phyloP scores from a whole-genome alignment of 2,888 invertebrate species.

The Agriopis marginaria region DNA sequence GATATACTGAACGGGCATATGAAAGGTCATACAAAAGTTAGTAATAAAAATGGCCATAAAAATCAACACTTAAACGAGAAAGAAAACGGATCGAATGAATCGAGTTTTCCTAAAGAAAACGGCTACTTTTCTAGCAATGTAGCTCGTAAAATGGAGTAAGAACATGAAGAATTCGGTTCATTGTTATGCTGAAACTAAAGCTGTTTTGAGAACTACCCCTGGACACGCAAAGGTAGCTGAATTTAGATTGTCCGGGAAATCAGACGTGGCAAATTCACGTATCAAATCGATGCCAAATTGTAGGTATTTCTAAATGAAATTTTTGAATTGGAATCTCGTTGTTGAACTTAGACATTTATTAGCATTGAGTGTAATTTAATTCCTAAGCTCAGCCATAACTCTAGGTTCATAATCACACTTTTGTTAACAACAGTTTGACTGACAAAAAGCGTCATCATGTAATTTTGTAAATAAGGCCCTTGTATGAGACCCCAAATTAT shows the following conservation, averaged over 20 bases:
- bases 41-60: conserved; percentile 2
- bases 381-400: no score
- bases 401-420: no score
- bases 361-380: no score
- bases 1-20: conserved; percentile 6
- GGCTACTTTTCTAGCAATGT: conserved; percentile 8
- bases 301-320: no score
- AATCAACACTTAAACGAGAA: conserved; percentile 8
- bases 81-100: conserved; percentile 16
- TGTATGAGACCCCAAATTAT: no score
- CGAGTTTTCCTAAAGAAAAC: conserved; percentile 13
- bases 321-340: no score
- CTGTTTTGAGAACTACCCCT: conserved; percentile 35
- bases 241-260: conserved; percentile 14
- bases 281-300: no score
- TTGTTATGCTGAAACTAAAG: conserved; percentile 34
- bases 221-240: conserved; percentile 29
- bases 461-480: no score
- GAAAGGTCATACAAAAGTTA: conserved; percentile 3
- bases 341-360: no score
- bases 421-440: no score
- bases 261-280: not conserved
- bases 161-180: conserved; percentile 40
- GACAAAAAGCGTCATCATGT: no score
- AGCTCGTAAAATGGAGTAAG: conserved; percentile 32